Conservation (phyloP, 2,888 invertebrate genomes). For the Axea sp. region DNA sequence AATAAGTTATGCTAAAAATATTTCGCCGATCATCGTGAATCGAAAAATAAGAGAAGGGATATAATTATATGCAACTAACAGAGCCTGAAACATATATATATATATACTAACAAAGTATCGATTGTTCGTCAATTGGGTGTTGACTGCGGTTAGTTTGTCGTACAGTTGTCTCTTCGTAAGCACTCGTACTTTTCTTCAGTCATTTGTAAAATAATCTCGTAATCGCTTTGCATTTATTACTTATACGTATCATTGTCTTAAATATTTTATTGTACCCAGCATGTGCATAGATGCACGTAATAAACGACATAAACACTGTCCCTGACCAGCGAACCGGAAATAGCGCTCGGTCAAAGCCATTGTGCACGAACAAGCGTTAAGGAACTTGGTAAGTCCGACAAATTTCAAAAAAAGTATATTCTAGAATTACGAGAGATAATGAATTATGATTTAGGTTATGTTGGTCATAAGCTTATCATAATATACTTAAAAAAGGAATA, state of each 20-base stretch:
- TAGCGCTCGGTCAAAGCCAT: conserved; percentile 67
- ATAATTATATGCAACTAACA: neutral
- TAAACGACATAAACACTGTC: conserved; percentile 65
- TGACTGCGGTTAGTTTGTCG: conserved; percentile 63
- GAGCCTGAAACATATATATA: conserved; percentile 14
- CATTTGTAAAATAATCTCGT: neutral
- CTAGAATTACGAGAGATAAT: too few species aligned
- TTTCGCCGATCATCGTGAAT: too few species aligned
- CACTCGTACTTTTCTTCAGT: too few species aligned
- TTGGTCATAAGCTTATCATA: too few species aligned
- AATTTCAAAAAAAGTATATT: too few species aligned
- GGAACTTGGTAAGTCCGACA: conserved; percentile 16
- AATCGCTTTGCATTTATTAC: conserved; percentile 5
- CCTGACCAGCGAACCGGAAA: conserved; percentile 69
- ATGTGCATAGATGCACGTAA: conserved; percentile 25
- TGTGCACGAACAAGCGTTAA: conserved; percentile 61
- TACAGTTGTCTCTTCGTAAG: too few species aligned
- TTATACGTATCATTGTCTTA: conserved; percentile 18
- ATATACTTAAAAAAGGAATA: too few species aligned
- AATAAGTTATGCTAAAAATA: too few species aligned
- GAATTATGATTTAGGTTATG: conserved; percentile 20
- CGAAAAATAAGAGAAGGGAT: too few species aligned
- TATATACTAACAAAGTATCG: too few species aligned
- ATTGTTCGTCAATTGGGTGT: conserved; percentile 63
- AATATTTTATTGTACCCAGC: conserved; percentile 15